Conservation (phyloP, 2,888 invertebrate genomes). For the Oxycera nigricornis region DNA sequence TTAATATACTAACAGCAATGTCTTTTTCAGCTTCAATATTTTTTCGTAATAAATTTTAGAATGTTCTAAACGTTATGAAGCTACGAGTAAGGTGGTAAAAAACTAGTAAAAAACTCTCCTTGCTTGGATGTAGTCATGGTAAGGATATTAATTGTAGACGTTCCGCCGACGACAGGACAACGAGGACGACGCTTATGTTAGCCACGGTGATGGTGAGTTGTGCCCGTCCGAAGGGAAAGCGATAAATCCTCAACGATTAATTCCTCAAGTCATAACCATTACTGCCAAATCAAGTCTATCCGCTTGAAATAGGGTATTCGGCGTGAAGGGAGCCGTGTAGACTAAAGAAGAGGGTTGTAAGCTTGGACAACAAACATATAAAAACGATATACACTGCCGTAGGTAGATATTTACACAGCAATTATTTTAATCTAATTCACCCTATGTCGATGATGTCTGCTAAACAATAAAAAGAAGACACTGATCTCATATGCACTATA, state of each 20-base stretch:
- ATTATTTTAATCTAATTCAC: no score
- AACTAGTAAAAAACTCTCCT: constrained; percentile 9
- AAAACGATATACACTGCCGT: no score
- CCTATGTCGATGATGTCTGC: no score
- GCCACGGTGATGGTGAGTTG: not conserved
- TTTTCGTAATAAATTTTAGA: not conserved
- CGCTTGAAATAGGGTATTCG: not conserved
- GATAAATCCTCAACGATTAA: constrained; percentile 28
- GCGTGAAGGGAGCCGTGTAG: not conserved
- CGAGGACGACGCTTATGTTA: not conserved
- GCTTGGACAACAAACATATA: no score
- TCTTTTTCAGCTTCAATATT: not conserved
- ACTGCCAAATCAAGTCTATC: not conserved
- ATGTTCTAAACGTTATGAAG: not conserved
- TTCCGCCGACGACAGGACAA: not conserved
- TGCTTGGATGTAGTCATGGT: constrained; percentile 28
- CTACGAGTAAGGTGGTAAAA: not conserved
- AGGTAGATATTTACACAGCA: no score
- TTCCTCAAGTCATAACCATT: constrained; percentile 37
- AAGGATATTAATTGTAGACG: constrained; percentile 29
- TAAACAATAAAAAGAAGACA: no score
- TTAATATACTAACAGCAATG: not conserved
- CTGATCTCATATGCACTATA: no score
- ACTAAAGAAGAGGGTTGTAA: no score
- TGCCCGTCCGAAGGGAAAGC: not conserved